Conservation (phyloP, 1,140 invertebrate genomes). For the Scaptomyza hsui region DNA sequence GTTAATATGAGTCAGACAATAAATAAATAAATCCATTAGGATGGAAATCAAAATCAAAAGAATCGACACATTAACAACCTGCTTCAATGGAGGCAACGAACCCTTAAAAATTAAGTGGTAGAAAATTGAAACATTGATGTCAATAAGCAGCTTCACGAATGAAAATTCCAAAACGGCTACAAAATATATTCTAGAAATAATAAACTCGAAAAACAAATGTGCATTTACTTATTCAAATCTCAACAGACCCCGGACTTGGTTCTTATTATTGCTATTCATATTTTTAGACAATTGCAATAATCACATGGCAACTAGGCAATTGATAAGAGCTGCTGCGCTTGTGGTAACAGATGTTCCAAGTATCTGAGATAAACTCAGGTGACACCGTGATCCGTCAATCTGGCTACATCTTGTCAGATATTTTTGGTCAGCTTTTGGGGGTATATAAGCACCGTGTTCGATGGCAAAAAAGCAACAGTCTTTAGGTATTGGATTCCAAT, state of each 20-base stretch:
- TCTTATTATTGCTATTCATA: constrained; percentile 16
- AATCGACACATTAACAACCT: constrained; percentile 32
- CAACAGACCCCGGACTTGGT: constrained; percentile 23
- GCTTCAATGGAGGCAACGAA: constrained; percentile 33
- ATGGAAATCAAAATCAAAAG: constrained; percentile 25
- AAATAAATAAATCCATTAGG: constrained; percentile 37
- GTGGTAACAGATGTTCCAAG: constrained; percentile 36
- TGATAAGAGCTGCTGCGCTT: constrained; percentile 42
- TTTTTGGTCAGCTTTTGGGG: constrained; percentile 13
- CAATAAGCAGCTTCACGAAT: constrained; percentile 71
- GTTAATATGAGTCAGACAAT: constrained; percentile 41
- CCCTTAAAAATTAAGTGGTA: constrained; percentile 48
- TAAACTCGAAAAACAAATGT: constrained; percentile 46
- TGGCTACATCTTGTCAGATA: constrained; percentile 5
- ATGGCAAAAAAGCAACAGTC: constrained; percentile 62
- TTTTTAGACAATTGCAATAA: constrained; percentile 33
- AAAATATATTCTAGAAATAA: constrained; percentile 74
- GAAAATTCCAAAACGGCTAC: constrained; percentile 46
- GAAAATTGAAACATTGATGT: constrained; percentile 73
- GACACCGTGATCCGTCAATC: constrained; percentile 12
- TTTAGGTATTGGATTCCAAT: constrained; percentile 76
- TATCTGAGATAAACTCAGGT: constrained; percentile 45
- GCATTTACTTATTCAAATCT: constrained; percentile 22
- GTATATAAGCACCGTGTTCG: constrained; percentile 51
- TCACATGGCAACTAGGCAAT: constrained; percentile 40